Evolutionary conservation across 2,888 invertebrate species (phyloP).

Genomic region (Lochmaea crataegi): DNA sequence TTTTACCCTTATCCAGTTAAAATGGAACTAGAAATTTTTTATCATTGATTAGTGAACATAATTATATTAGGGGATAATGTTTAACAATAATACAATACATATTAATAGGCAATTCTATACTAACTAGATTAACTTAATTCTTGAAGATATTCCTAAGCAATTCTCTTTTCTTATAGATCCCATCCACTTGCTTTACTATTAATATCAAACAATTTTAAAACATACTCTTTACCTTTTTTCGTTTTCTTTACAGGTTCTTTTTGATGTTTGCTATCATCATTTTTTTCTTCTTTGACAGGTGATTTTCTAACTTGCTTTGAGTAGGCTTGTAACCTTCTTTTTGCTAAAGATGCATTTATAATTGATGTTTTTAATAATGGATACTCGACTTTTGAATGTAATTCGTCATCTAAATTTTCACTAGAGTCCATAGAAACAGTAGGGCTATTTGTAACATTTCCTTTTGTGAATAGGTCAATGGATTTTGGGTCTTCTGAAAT

Average conservation of each 20-base stretch:
- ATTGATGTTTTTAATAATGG: slow-evolving; percentile 45
- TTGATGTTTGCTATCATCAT: slow-evolving; percentile 38
- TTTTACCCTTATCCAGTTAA: no score
- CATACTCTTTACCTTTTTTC: slow-evolving; percentile 44
- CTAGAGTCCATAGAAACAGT: slow-evolving; percentile 26
- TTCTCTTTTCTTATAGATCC: neutral
- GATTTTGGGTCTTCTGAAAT: slow-evolving; percentile 19
- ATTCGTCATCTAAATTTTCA: slow-evolving; percentile 20
- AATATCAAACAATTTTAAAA: slow-evolving; percentile 3
- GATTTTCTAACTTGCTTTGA: slow-evolving; percentile 46
- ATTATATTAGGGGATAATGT: no score
- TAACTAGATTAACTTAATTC: no score
- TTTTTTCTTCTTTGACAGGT: slow-evolving; percentile 44
- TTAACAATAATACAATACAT: no score
- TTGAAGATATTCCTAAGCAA: neutral
- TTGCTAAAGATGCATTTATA: slow-evolving; percentile 56
- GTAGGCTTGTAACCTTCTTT: slow-evolving; percentile 61
- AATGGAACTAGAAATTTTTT: no score
- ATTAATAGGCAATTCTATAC: no score
- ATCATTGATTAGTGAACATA: no score
- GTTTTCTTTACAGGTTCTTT: slow-evolving; percentile 37
- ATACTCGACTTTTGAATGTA: slow-evolving; percentile 1
- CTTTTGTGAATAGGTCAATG: neutral
- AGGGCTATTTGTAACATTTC: slow-evolving; percentile 26
- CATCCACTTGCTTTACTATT: neutral